Evolutionary conservation across 2,113 vertebrate genomes (phyloP).

Genomic region (Lophotis ruficrista): DNA sequence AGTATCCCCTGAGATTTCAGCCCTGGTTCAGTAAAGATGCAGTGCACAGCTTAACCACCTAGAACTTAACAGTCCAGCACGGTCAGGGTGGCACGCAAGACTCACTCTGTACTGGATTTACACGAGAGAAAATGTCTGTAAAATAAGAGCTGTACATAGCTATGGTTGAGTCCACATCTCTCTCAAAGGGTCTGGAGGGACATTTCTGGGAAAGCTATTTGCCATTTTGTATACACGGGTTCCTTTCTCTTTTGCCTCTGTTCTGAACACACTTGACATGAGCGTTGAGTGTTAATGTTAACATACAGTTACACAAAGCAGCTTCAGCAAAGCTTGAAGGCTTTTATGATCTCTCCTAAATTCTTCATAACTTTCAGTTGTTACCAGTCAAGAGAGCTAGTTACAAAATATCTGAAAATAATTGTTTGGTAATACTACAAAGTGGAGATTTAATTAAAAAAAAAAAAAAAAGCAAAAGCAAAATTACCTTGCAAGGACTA

Average conservation of each 20-base stretch:
- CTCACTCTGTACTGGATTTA: background rate
- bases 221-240: background rate
- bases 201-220: background rate
- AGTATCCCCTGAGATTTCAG: background rate
- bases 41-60: background rate
- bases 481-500: background rate
- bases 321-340: background rate
- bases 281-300: background rate
- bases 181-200: background rate
- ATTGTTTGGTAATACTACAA: background rate
- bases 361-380: background rate
- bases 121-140: background rate
- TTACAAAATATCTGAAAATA: background rate
- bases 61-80: background rate
- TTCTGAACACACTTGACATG: background rate
- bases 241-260: background rate
- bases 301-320: background rate
- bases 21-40: background rate
- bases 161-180: background rate
- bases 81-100: background rate
- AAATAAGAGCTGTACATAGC: background rate
- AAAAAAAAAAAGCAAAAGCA: background rate
- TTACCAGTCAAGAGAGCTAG: background rate
- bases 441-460: background rate
- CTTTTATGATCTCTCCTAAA: background rate